These are phyloP conservation scores for Zygothrica quintamaculata DNA, from an alignment of 2,888 invertebrate species.

Conservation along the genomic window DNA sequence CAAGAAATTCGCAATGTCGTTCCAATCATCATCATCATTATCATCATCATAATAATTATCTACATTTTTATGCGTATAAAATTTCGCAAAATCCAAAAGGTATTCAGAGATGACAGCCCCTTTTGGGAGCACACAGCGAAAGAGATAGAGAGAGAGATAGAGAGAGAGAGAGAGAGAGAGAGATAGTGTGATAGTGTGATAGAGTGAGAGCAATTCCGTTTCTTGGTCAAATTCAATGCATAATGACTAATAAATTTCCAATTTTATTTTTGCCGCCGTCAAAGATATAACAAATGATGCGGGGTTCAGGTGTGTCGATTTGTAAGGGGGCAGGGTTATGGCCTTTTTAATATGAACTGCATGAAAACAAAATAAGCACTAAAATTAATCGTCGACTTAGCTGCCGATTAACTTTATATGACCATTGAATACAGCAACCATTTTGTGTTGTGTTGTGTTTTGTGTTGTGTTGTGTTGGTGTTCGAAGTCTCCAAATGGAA, in stretches of 20 bases:
- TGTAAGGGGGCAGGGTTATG: slow-evolving; percentile 36
- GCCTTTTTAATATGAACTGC: slow-evolving; percentile 58
- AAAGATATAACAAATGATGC: slow-evolving; percentile 12
- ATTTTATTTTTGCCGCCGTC: slow-evolving; percentile 70
- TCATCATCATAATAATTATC: slow-evolving; percentile 22
- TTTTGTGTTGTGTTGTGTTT: slow-evolving; percentile 49
- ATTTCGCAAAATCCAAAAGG: slow-evolving; percentile 73
- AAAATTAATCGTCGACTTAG: slow-evolving; percentile 78
- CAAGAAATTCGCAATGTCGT: slow-evolving; percentile 38
- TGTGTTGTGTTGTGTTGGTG: slow-evolving; percentile 39
- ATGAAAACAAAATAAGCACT: slow-evolving; percentile 76
- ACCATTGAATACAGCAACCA: slow-evolving; percentile 54
- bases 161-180: slow-evolving; percentile 5
- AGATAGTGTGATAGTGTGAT: not conserved
- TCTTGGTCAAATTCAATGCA: too few relatives aligned
- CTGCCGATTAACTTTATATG: slow-evolving; percentile 63
- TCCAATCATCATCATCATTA: slow-evolving; percentile 23
- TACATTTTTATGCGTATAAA: slow-evolving; percentile 29
- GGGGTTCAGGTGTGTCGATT: too few relatives aligned
- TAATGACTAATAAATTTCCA: slow-evolving; percentile 74
- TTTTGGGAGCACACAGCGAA: slow-evolving; percentile 15
- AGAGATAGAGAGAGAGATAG: slow-evolving; percentile 2
- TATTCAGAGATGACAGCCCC: slow-evolving; percentile 49
- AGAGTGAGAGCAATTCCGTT: slow-evolving; percentile 5
- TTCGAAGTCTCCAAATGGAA: slow-evolving; percentile 22